Percentiles rank a stretch among this genome's conserved stretches.
Conservation (phyloP, 2,113 vertebrate genomes). For the Oxyruncus cristatus region DNA sequence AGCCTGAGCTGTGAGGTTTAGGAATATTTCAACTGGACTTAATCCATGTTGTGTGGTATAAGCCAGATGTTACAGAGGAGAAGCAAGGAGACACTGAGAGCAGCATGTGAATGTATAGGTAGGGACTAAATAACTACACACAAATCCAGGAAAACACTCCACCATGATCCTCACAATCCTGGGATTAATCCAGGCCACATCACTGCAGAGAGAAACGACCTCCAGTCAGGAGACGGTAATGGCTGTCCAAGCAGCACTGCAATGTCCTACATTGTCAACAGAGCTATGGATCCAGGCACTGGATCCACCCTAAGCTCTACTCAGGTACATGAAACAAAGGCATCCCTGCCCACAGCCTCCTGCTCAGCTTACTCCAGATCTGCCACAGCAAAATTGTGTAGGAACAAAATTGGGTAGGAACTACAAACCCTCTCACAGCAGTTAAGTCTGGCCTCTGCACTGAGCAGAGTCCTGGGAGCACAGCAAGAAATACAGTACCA, state of each 20-base stretch:
- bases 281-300: not conserved
- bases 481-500: not conserved
- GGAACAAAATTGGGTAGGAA: not conserved
- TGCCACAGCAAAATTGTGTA: not conserved
- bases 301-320: not conserved
- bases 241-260: not conserved
- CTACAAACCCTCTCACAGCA: not conserved
- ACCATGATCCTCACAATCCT: not conserved
- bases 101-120: not conserved
- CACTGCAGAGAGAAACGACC: not conserved
- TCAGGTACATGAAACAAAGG: not conserved
- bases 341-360: not conserved
- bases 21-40: not conserved
- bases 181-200: not conserved
- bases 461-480: not conserved
- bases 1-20: not conserved
- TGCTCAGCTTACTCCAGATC: not conserved
- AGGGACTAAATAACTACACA: not conserved
- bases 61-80: not conserved
- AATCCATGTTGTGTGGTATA: not conserved
- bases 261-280: rapidly evolving
- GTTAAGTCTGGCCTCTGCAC: not conserved
- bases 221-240: not conserved
- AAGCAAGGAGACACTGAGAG: not conserved
- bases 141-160: not conserved